A percentile compares a stretch with the other conserved stretches of the same genome.
These are phyloP conservation scores for Lasioglossum pauxillum DNA, from an alignment of 2,888 invertebrate species.

Conservation along the genomic window DNA sequence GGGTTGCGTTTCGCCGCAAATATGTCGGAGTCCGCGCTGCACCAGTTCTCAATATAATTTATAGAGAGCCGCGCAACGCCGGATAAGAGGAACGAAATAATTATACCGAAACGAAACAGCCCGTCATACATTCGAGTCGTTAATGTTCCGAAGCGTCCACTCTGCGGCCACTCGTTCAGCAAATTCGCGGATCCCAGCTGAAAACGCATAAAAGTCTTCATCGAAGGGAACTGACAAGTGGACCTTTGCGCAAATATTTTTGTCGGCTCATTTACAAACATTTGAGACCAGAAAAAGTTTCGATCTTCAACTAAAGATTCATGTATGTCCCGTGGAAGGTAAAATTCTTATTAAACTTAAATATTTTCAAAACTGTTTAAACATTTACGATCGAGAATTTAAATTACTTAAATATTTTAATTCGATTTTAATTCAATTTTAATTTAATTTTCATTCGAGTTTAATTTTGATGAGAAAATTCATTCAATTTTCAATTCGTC, in stretches of 20 bases:
- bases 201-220: slow-evolving; percentile 19
- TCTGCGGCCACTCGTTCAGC: slow-evolving; percentile 16
- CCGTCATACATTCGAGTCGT: slow-evolving; percentile 27
- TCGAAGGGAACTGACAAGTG: not conserved
- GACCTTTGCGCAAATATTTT: not conserved
- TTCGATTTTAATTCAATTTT: too few species aligned
- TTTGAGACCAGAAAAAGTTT: not conserved
- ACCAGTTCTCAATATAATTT: slow-evolving; percentile 6
- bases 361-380: too few species aligned
- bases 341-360: too few species aligned
- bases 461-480: too few species aligned
- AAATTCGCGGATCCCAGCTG: slow-evolving; percentile 49
- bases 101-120: slow-evolving; percentile 28
- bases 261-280: not conserved
- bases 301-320: not conserved
- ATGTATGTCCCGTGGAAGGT: not conserved
- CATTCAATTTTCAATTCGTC: too few species aligned
- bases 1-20: not conserved
- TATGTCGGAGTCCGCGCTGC: not conserved
- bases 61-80: slow-evolving; percentile 12
- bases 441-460: too few species aligned
- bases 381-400: too few species aligned
- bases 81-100: slow-evolving; percentile 26
- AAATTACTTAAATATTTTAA: too few species aligned
- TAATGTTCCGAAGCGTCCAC: slow-evolving; percentile 47